Conservation (phyloP, 2,888 invertebrate genomes). For the Aquatica leii region DNA sequence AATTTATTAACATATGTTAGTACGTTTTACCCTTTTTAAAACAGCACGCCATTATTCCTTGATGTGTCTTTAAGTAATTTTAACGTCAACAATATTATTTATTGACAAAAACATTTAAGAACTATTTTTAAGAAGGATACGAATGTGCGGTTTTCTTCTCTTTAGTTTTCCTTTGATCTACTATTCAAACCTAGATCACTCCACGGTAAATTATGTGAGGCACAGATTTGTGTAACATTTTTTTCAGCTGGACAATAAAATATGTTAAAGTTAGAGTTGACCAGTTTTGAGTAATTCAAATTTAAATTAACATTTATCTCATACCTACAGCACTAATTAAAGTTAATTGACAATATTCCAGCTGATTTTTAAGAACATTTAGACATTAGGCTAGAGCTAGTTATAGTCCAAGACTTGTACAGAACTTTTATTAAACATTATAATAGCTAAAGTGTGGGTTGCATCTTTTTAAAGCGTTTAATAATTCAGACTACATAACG, state of each 20-base stretch:
- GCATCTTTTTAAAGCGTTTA: constrained; percentile 12
- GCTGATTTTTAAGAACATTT: constrained; percentile 34
- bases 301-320: constrained; percentile 25
- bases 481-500: neutral
- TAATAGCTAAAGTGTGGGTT: constrained; percentile 12
- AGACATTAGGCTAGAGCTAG: constrained; percentile 35
- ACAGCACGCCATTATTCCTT: constrained; percentile 17
- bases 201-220: constrained; percentile 33
- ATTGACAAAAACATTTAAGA: constrained; percentile 27
- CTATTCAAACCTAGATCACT: constrained; percentile 19
- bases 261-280: constrained; percentile 15
- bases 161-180: constrained; percentile 23
- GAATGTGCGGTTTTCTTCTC: constrained; percentile 28
- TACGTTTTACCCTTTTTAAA: constrained; percentile 22
- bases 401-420: constrained; percentile 36
- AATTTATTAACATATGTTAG: constrained; percentile 49
- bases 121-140: constrained; percentile 26
- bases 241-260: constrained; percentile 31
- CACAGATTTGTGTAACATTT: constrained; percentile 36
- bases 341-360: constrained; percentile 37
- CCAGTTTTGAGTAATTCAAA: constrained; percentile 19
- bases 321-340: constrained; percentile 33
- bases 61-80: constrained; percentile 7
- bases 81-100: constrained; percentile 18
- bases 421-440: constrained; percentile 28